These are phyloP conservation scores for Eueremaeus valkanovi DNA, from an alignment of 2,888 invertebrate species.

Conservation along the genomic window DNA sequence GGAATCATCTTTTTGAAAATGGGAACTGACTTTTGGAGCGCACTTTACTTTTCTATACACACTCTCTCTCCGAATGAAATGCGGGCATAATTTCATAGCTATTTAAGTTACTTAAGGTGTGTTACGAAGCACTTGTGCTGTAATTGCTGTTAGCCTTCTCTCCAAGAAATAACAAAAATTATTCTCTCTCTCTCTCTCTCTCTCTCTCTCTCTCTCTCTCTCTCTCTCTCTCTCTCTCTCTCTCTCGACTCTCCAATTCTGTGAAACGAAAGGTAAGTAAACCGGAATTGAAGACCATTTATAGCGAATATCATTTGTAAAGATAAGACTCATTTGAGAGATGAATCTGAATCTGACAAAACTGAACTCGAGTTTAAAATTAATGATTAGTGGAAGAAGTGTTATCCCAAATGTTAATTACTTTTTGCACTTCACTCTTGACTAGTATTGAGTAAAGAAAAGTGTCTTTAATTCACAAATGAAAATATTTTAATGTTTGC, in stretches of 20 bases:
- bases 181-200: neutral
- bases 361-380: neutral
- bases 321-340: neutral
- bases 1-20: too few species aligned
- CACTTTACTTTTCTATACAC: too few species aligned
- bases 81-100: slow-evolving; percentile 15
- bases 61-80: too few species aligned
- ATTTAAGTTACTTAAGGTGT: neutral
- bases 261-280: neutral
- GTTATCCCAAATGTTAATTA: neutral
- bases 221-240: slow-evolving; percentile 9
- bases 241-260: neutral
- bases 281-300: neutral
- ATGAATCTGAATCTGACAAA: neutral
- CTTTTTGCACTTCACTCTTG: neutral
- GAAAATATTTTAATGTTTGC: too few species aligned
- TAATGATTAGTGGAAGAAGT: neutral
- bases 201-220: slow-evolving; percentile 20
- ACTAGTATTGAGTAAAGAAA: neutral
- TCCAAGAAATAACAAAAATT: neutral
- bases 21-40: too few species aligned
- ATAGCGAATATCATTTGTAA: neutral
- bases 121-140: neutral
- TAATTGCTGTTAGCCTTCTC: neutral
- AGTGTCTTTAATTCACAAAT: too few species aligned